phyloP scores from a whole-genome alignment of 2,797 vertebrate species.

The Garrulus glandarius region DNA sequence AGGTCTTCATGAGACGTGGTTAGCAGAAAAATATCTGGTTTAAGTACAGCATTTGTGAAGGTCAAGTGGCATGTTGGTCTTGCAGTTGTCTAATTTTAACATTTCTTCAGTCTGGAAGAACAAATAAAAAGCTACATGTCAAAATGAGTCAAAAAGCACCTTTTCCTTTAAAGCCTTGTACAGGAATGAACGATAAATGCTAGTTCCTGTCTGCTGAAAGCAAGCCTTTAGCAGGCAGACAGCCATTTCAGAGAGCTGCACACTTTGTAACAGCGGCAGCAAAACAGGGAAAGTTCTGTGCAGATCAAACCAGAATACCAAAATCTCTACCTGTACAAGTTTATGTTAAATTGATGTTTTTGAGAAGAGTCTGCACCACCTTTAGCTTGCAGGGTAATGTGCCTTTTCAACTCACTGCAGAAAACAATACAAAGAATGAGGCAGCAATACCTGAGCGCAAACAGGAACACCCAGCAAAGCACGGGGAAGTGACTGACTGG shows the following conservation, averaged over 20 bases:
- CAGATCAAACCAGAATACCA: background rate
- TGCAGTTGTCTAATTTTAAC: background rate
- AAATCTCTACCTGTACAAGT: background rate
- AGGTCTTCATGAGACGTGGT: background rate
- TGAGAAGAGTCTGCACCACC: background rate
- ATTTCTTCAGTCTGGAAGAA: background rate
- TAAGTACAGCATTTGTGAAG: background rate
- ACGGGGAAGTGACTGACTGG: background rate
- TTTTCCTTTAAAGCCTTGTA: background rate
- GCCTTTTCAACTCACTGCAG: conserved; percentile 13
- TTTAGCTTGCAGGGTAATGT: background rate
- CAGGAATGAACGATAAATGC: background rate
- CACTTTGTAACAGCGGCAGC: background rate
- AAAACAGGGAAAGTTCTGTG: background rate
- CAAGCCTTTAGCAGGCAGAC: background rate
- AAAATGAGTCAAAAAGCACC: background rate
- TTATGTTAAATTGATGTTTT: background rate
- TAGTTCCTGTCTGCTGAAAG: background rate
- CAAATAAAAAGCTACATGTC: background rate
- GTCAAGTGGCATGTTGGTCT: background rate
- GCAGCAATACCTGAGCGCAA: conserved; percentile 1
- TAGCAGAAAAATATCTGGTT: background rate
- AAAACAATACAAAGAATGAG: conserved; percentile 46
- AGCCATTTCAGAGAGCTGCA: background rate
- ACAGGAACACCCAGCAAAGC: conserved; percentile 4